Base-by-base conservation (phyloP, 1,140 invertebrate species). In the Scaptomyza graminum region DNA sequence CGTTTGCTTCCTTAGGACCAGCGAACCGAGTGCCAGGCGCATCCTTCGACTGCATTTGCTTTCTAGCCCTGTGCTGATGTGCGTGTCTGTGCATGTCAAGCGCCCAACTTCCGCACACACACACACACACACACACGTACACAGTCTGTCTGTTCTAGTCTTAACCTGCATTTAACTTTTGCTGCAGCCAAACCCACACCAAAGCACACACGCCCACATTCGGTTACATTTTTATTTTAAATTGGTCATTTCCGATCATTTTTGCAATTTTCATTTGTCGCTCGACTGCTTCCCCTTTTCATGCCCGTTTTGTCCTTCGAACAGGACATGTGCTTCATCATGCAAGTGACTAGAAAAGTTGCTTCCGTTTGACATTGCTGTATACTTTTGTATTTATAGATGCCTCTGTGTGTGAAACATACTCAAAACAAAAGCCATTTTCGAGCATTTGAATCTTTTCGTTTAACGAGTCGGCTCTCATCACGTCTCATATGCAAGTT, bases 241-340 rank as follows among this genome's bases (percentile, higher is more conserved):
- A 85, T 85, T 85, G 82, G 82, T 87, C 74, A 85, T 85, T 85
- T 85, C 82, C 82, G 82, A 85, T 85, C 63, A 78, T 85, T 81
- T 82, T 74, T 85, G 70, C 74, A 72, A 82, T 87, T 87, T 85
- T 87, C 82, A 85, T 85, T 85, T 85, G 70, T 85, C 71, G 82
- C 78, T 78, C 70, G 66, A 64, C 67, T 85, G 82, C 66, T 41
- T 67, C 22, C 46, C 47, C 22, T 57, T 22, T 16, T 18, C 15
- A 41, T 8, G n/a, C n/a, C 13, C 13, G n/a, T 39, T 22, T 43
- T 16, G 13, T 59, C 47, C 49, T 49, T 28, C 61, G 41, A 44
- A 65, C 50, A 70, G 73, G 68, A 34, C 69, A 72, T 85, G 78
- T 78, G 44, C 78, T 87, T 49, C 82, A 87, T 87, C 81, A 85